phyloP scores from a whole-genome alignment of 2,888 invertebrate species.

The Cataglyphis cursor region DNA sequence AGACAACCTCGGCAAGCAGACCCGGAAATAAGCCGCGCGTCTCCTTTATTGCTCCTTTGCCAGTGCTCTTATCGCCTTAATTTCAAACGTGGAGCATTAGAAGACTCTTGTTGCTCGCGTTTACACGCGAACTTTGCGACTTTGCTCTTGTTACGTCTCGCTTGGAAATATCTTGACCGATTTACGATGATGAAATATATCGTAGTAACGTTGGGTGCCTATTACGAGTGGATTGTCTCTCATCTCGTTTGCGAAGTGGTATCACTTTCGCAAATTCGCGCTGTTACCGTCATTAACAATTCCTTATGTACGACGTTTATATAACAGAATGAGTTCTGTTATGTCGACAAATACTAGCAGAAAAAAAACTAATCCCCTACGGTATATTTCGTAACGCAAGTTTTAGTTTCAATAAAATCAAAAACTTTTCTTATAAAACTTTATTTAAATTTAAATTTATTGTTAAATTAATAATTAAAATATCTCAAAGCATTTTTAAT shows the following conservation, averaged over 20 bases:
- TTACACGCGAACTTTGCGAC: slow-evolving; percentile 46
- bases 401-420: background rate
- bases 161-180: slow-evolving; percentile 10
- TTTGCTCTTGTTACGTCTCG: background rate
- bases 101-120: slow-evolving; percentile 33
- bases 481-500: background rate
- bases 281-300: background rate
- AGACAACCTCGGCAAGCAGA: slow-evolving; percentile 38
- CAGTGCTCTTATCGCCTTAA: slow-evolving; percentile 57
- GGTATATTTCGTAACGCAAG: background rate
- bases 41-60: slow-evolving; percentile 62
- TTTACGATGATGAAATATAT: slow-evolving; percentile 50
- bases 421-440: background rate
- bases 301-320: background rate
- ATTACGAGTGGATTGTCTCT: background rate
- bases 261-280: background rate
- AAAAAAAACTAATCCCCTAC: background rate
- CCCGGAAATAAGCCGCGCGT: slow-evolving; percentile 51
- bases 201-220: slow-evolving; percentile 20
- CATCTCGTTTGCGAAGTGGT: background rate
- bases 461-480: background rate
- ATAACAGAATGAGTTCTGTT: background rate
- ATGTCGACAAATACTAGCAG: background rate
- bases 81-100: slow-evolving; percentile 45
- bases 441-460: background rate